Conservation (phyloP, 2,797 vertebrate species). For the Syncerus caffer region DNA sequence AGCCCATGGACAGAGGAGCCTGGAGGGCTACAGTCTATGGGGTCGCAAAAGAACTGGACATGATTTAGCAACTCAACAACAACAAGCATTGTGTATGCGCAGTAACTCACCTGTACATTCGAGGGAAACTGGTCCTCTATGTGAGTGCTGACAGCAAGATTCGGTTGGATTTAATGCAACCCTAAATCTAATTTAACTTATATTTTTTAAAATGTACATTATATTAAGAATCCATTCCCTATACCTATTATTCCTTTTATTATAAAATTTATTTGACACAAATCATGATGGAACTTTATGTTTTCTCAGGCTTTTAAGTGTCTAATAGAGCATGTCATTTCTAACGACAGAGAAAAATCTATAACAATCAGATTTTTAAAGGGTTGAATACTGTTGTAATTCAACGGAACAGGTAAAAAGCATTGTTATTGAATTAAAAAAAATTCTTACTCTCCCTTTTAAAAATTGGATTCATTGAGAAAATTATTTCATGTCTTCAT, state of each 20-base stretch:
- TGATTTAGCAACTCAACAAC: not conserved
- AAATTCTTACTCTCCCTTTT: not conserved
- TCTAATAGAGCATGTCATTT: not conserved
- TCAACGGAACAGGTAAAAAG: constrained; percentile 2
- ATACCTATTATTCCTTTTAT: not conserved
- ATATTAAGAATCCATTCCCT: not conserved
- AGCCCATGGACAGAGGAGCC: not conserved
- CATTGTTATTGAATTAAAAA: not conserved
- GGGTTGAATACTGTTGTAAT: not conserved
- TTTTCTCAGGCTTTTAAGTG: not conserved
- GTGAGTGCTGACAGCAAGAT: not conserved
- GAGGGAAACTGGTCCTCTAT: not conserved
- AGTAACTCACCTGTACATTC: not conserved
- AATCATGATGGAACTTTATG: not conserved
- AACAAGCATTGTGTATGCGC: not conserved
- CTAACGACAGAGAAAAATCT: not conserved
- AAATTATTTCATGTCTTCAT: not conserved
- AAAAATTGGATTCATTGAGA: not conserved
- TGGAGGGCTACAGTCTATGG: not conserved
- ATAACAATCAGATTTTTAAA: not conserved
- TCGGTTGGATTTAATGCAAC: not conserved
- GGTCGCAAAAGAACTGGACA: not conserved
- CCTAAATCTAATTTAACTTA: not conserved
- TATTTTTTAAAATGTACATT: not conserved
- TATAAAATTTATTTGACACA: constrained; percentile 1